Evolutionary conservation across 2,797 vertebrate genomes (phyloP).

Genomic region (Pyrocephalus nanus): DNA sequence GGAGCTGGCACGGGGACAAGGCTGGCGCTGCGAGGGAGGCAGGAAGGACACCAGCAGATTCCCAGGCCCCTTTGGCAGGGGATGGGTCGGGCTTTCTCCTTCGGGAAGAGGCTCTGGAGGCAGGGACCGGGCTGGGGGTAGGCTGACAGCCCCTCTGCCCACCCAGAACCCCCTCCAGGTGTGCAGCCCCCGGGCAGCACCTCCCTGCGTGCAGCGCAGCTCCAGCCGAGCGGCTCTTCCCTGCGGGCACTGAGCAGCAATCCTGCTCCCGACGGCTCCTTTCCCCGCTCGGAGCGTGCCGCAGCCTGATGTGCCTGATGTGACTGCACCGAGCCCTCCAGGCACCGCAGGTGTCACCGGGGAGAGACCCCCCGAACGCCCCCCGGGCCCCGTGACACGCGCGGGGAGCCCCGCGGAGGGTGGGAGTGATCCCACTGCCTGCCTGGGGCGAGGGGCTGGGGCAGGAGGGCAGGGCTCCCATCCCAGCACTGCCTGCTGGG

Average conservation of each 20-base stretch:
- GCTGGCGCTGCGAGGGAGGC: not conserved
- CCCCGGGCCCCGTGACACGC: fast-evolving
- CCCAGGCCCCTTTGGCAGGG: not conserved
- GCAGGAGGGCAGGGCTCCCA: not conserved
- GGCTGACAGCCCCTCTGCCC: not conserved
- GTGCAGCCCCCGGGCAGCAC: not conserved
- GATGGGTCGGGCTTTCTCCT: fast-evolving
- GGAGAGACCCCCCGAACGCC: fast-evolving
- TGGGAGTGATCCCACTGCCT: not conserved
- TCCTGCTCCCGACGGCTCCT: not conserved
- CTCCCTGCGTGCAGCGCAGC: not conserved
- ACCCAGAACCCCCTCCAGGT: not conserved
- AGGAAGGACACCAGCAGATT: conserved; percentile 31
- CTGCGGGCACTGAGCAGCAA: fast-evolving
- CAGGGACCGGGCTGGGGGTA: not conserved
- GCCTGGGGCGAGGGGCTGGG: fast-evolving
- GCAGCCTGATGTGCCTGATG: fast-evolving
- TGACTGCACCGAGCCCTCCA: not conserved
- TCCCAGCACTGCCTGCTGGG: not conserved
- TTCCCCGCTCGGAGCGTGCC: not conserved
- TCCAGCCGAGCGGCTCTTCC: not conserved
- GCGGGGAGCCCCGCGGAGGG: not conserved
- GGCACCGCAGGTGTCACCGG: not conserved
- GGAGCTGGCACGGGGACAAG: conserved; percentile 28
- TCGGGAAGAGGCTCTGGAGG: not conserved